Evolutionary conservation across 2,113 vertebrate species (phyloP).

Genomic region (Parus major): DNA sequence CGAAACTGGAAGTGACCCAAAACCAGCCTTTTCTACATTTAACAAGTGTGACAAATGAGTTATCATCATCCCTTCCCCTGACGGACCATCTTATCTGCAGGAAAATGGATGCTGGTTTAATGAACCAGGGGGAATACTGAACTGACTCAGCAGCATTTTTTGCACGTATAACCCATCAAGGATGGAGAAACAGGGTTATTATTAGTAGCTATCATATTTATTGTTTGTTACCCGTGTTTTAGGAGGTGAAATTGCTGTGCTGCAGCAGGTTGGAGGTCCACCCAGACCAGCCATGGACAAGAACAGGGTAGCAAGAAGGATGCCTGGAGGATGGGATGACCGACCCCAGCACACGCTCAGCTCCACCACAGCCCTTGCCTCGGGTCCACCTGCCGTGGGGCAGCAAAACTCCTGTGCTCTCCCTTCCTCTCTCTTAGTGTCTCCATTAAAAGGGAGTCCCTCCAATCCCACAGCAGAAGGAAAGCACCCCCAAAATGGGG

Average conservation of each 20-base stretch:
- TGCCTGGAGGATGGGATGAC: neutral
- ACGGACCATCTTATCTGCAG: neutral
- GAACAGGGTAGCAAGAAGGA: neutral
- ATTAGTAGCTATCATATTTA: neutral
- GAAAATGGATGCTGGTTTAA: slow-evolving; percentile 16
- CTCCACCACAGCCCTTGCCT: neutral
- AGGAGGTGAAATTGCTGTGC: neutral
- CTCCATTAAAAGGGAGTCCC: neutral
- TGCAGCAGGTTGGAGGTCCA: neutral
- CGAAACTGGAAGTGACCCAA: slow-evolving; percentile 34
- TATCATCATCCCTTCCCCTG: slow-evolving; percentile 11
- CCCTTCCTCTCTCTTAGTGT: neutral
- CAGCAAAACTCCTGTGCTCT: neutral
- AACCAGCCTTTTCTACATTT: slow-evolving; percentile 32
- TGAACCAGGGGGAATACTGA: neutral
- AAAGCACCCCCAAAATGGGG: neutral
- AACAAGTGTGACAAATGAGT: slow-evolving; percentile 56
- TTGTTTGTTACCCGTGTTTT: neutral
- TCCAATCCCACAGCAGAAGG: neutral
- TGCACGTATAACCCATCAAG: neutral
- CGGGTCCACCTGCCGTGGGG: rapidly evolving
- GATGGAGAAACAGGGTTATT: neutral
- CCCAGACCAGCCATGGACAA: neutral
- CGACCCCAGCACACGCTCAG: neutral
- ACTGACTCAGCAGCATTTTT: neutral